Base-by-base conservation (phyloP, 1,140 invertebrate genomes). In the Zaprionus capensis region DNA sequence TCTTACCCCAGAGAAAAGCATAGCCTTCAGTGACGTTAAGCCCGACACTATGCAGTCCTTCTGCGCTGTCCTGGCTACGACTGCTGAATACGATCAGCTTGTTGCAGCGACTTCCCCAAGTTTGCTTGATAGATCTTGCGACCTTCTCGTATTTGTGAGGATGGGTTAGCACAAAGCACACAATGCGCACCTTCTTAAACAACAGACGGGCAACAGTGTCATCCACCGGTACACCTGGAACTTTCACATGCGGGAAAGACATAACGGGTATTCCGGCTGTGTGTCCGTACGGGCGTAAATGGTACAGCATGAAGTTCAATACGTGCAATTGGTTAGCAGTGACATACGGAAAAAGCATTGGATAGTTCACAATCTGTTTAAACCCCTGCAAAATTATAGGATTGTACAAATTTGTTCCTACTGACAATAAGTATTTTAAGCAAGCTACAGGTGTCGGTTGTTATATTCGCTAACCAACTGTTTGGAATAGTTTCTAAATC, bases 21-120 rank as follows among this genome's bases (percentile, higher is more conserved):
- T 98, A 94, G 1, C 97, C 98, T 93, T 99, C 98, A 14, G 94
- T 93, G 0, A 99, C 96, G 62, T 95, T 95, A 24, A 97, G 91
- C 17, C 94, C 95, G 22, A 97, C 93, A 5, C 96, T 92, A 88
- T 97, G 96, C 92, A 95, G 93, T 56, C 92, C 93, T 97, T 71
- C 2, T 56, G 95, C 95, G 91, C 98, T 98, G 85, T 97, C 99
- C 31, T 98, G 93, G 87, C 96, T 96, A 0, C 96, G 76, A 1
- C 96, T 96, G 82, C 97, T 98, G 96, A 98, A 98, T 78, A 98
- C 98, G 0, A 98, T 84, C 1, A 98, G 87, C 65, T 95, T 96
- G 91, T 99, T 99, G 91, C 98, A 99, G 24, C 98, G 94, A 83
- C 96, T 96, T 0, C 97, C 98, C 99, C 99, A 99, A 1, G 99